Percentiles rank a stretch among this genome's conserved stretches.
phyloP scores from a whole-genome alignment of 2,113 vertebrate species.

The Brevimyrus niger region DNA sequence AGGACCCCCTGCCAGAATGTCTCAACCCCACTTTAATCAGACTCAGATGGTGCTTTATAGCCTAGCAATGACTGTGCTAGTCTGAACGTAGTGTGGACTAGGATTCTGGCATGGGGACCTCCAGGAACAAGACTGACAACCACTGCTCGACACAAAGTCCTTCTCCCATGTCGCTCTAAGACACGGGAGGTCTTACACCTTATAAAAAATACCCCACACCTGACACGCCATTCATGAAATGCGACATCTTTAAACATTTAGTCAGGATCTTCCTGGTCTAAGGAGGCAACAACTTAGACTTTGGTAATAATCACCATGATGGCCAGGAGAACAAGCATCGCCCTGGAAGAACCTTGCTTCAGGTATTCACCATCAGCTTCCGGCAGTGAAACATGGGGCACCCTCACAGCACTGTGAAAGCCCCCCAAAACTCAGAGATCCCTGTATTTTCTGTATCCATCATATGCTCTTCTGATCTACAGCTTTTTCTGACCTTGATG shows the following conservation, averaged over 20 bases:
- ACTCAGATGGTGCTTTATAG: background rate
- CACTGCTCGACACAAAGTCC: background rate
- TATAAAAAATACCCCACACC: background rate
- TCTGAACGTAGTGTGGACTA: background rate
- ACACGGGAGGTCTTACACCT: background rate
- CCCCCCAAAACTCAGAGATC: background rate
- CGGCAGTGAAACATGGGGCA: background rate
- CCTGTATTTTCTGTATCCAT: background rate
- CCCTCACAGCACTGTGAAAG: background rate
- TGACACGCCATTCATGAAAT: background rate
- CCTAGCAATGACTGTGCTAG: background rate
- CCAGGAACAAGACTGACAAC: background rate
- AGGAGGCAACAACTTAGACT: background rate
- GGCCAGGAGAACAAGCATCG: background rate
- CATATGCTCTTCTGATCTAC: background rate
- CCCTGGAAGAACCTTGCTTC: background rate
- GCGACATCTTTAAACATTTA: background rate
- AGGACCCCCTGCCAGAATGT: background rate
- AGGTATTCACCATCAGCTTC: background rate
- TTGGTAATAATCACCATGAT: background rate
- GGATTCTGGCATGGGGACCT: background rate
- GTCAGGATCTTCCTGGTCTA: background rate
- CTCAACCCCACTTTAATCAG: background rate
- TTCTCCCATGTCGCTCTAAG: background rate
- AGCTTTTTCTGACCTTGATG: background rate